Percentiles rank a stretch among this genome's conserved stretches.
phyloP scores from a whole-genome alignment of 1,140 invertebrate species.

The Psilanteris sp. region DNA sequence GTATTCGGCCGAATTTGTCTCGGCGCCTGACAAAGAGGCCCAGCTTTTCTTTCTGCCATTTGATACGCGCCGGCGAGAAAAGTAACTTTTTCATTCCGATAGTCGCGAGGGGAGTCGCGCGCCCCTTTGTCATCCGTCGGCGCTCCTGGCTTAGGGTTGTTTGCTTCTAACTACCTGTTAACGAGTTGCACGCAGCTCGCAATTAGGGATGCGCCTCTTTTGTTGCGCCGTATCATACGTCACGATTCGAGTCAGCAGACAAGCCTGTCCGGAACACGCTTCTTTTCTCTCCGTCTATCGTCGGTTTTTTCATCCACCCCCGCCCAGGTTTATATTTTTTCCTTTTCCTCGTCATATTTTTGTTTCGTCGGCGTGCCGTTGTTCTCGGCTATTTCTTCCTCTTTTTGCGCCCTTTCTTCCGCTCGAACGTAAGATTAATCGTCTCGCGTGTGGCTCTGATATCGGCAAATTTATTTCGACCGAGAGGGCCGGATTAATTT shows the following conservation, averaged over 20 bases:
- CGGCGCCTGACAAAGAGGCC: slow-evolving; percentile 14
- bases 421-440: slow-evolving; percentile 63
- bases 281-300: slow-evolving; percentile 6
- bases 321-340: slow-evolving; percentile 25
- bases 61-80: slow-evolving; percentile 33
- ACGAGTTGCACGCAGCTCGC: slow-evolving; percentile 60
- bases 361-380: slow-evolving; percentile 39
- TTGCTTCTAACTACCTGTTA: slow-evolving; percentile 52
- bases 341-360: slow-evolving; percentile 2
- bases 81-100: slow-evolving; percentile 48
- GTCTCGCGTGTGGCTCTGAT: slow-evolving; percentile 60
- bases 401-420: slow-evolving; percentile 37
- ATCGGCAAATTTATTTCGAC: slow-evolving; percentile 59
- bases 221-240: slow-evolving; percentile 52
- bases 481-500: slow-evolving; percentile 40
- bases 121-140: slow-evolving; percentile 44
- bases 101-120: slow-evolving; percentile 37
- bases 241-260: slow-evolving; percentile 49
- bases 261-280: slow-evolving; percentile 36
- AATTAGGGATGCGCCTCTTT: slow-evolving; percentile 60
- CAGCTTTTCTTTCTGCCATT: slow-evolving; percentile 42
- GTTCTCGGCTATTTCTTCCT: slow-evolving; percentile 38
- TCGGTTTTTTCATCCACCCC: not conserved
- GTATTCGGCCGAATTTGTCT: slow-evolving; percentile 37
- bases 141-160: slow-evolving; percentile 39